These are phyloP conservation scores for Agapornis roseicollis DNA, from an alignment of 2,113 vertebrate genomes.

Conservation along the genomic window DNA sequence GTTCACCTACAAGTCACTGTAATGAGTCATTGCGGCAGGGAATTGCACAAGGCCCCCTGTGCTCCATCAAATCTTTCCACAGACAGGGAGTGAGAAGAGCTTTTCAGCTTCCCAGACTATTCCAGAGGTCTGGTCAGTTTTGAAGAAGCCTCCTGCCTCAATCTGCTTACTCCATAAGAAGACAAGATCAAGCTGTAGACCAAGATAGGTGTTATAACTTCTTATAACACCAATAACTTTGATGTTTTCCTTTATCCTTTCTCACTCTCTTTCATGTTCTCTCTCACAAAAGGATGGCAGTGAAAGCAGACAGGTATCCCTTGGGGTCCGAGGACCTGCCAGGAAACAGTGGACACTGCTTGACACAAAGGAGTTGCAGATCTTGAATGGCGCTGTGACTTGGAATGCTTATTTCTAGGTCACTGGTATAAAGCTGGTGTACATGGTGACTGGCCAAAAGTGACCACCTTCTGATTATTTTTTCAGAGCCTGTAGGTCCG, in stretches of 20 bases:
- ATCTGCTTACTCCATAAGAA: neutral
- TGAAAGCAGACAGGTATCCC: neutral
- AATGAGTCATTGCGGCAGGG: constrained; percentile 32
- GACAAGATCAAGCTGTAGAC: neutral
- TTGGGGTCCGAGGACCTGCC: neutral
- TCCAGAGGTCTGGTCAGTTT: neutral
- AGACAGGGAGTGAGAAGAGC: neutral
- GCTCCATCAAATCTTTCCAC: neutral
- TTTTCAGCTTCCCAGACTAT: neutral
- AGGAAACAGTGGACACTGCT: neutral
- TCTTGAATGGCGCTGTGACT: neutral
- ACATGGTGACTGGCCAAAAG: neutral
- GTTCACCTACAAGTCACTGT: constrained; percentile 8
- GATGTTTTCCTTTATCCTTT: neutral
- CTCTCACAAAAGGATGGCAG: neutral
- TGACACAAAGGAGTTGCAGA: neutral
- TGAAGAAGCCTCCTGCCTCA: neutral
- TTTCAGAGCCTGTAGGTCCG: neutral
- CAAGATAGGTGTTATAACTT: neutral
- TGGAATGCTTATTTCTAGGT: neutral
- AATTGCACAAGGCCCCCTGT: neutral
- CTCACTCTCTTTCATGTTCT: neutral
- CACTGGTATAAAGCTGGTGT: neutral
- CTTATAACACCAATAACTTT: neutral
- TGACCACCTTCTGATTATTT: neutral